A percentile compares a stretch with the other conserved stretches of the same genome.
phyloP scores from a whole-genome alignment of 2,113 vertebrate genomes.

The Peromyscus californicus region DNA sequence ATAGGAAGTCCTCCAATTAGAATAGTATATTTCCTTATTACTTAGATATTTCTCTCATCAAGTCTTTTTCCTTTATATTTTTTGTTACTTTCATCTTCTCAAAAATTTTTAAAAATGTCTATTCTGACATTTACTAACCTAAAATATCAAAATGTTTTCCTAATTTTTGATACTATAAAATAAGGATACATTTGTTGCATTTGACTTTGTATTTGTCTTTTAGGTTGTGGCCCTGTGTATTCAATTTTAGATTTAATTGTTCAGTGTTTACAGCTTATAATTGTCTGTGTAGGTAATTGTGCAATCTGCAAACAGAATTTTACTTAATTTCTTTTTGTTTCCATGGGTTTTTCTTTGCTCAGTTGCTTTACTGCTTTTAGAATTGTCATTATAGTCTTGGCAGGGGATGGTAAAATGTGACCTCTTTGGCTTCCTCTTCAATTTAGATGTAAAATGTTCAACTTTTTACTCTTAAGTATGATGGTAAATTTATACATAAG shows the following conservation, averaged over 20 bases:
- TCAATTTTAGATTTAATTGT: background rate
- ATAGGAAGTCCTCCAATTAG: background rate
- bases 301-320: slow-evolving; percentile 12
- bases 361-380: background rate
- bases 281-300: background rate
- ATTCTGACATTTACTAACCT: background rate
- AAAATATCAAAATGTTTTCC: background rate
- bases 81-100: background rate
- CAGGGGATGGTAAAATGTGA: background rate
- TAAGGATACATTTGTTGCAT: background rate
- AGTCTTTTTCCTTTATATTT: background rate
- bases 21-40: background rate
- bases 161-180: background rate
- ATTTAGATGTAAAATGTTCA: background rate
- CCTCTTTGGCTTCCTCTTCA: background rate
- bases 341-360: background rate
- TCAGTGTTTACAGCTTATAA: background rate
- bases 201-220: background rate
- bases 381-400: background rate
- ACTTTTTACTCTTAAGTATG: background rate
- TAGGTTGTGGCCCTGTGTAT: background rate
- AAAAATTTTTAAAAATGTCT: background rate
- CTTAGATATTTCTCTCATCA: background rate
- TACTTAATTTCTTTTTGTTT: background rate
- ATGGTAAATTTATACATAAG: background rate